Evolutionary conservation across 2,888 invertebrate genomes (phyloP), one percentile per base, ranked within the genome.

Genomic region (Caenorhabditis sp.): DNA sequence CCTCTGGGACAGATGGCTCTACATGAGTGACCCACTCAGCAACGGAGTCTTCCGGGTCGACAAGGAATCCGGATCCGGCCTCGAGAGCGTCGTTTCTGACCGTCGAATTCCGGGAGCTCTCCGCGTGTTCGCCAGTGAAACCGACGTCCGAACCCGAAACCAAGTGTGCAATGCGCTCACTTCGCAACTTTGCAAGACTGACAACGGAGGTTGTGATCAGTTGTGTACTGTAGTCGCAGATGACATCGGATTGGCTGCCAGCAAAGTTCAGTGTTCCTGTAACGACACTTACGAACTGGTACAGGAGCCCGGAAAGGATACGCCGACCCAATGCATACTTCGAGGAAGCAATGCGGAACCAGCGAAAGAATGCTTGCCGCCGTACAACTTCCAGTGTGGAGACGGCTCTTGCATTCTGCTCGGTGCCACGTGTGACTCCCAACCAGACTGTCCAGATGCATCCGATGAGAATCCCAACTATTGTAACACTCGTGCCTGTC

Each of bases 361-460:
- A 5, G 53, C 62, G 2, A 77, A 78, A 50, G 58, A 73, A 37
- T 88, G 88, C 73, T 79, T 83, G 35, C 85, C 86, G 3, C 88
- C 87, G 8, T 87, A 89, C 84, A 88, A 88, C 77, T 88, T 88
- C 85, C 87, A 85, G 55, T 88, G 87, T 68, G 84, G 80, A 55
- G 80, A 83, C 58, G 87, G 88, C 8, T 74, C 77, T 11, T 98
- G 98, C 89, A 94, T 98, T 83, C 94, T 95, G 86, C 93, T 94
- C 89, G 94, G 94, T 0, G 96, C 95, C 95, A 88, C 89, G 37
- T 90, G 90, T 79, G 89, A 90, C 61, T 95, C 95, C 88, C 95
- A 96, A 89, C 95, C 95, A 86, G 96, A 98, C 89, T 98, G 98
- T 89, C 94, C 73, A 32, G 96, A 97, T 89, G 96, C 95, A 8